Evolutionary conservation across 2,113 vertebrate species (phyloP).

Genomic region (Anguilla rostrata): DNA sequence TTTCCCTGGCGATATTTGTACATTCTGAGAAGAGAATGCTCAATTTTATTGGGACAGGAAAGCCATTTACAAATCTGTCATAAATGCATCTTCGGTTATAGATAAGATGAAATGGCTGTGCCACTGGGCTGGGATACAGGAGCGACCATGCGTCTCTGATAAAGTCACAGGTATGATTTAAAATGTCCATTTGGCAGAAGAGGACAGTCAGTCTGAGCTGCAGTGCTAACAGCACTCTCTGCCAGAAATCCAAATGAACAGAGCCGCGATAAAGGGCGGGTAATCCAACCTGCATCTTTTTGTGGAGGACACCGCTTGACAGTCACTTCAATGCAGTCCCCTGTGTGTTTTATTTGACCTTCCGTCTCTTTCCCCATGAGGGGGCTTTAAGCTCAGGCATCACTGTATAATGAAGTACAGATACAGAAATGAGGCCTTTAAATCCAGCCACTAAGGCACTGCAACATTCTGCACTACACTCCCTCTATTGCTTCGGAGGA

Average conservation of each 20-base stretch:
- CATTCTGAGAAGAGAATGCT: not conserved
- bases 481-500: not conserved
- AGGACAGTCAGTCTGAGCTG: not conserved
- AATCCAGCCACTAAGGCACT: not conserved
- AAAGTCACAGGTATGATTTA: not conserved
- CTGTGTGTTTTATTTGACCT: not conserved
- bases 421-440: not conserved
- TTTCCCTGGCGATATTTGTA: conserved; percentile 10
- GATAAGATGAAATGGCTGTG: conserved; percentile 14
- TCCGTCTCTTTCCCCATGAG: not conserved
- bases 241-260: not conserved
- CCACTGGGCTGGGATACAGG: not conserved
- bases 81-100: conserved; percentile 7
- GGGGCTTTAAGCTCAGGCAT: not conserved
- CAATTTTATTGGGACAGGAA: conserved; percentile 11
- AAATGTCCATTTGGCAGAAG: not conserved
- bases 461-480: not conserved
- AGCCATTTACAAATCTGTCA: conserved; percentile 26
- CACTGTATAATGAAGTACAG: not conserved
- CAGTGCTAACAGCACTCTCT: not conserved
- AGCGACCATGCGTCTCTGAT: not conserved
- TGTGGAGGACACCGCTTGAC: not conserved
- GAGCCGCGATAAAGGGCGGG: not conserved
- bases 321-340: not conserved
- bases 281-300: not conserved